These are phyloP conservation scores for Scotopteryx bipunctaria DNA, from an alignment of 2,888 invertebrate genomes.

Conservation along the genomic window DNA sequence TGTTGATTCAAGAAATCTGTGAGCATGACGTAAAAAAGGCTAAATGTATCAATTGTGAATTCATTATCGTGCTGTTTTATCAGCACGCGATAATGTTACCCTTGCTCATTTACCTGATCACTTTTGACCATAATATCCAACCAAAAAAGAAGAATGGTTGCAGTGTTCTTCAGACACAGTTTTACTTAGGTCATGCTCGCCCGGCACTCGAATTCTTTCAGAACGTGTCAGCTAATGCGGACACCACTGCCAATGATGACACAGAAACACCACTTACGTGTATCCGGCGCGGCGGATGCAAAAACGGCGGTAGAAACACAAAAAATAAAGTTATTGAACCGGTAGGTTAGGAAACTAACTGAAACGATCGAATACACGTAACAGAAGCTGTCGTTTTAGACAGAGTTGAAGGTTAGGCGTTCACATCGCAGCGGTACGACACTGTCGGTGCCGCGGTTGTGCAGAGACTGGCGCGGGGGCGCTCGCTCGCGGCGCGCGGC, in stretches of 20 bases:
- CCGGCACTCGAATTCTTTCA: slow-evolving; percentile 54
- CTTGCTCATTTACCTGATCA: slow-evolving; percentile 53
- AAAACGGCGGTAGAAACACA: slow-evolving; percentile 58
- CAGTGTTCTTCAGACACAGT: slow-evolving; percentile 47
- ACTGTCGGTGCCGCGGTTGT: slow-evolving; percentile 79
- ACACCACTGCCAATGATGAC: slow-evolving; percentile 62
- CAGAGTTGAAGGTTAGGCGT: slow-evolving; percentile 73
- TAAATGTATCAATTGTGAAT: slow-evolving; percentile 7
- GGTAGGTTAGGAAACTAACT: slow-evolving; percentile 52
- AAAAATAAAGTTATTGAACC: slow-evolving; percentile 63
- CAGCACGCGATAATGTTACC: slow-evolving; percentile 28
- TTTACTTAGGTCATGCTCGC: slow-evolving; percentile 58
- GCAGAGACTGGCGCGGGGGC: slow-evolving; percentile 68
- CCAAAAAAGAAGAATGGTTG: slow-evolving; percentile 43
- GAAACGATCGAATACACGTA: slow-evolving; percentile 63
- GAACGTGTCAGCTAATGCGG: slow-evolving; percentile 61
- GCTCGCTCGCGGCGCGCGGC: slow-evolving; percentile 36
- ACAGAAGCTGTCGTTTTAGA: slow-evolving; percentile 77
- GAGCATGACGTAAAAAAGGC: slow-evolving; percentile 33
- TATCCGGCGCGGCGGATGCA: slow-evolving; percentile 53
- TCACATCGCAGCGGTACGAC: slow-evolving; percentile 81
- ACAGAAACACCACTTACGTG: slow-evolving; percentile 75
- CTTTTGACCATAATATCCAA: slow-evolving; percentile 63
- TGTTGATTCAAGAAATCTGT: slow-evolving; percentile 53
- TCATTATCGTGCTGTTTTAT: slow-evolving; percentile 5